A percentile compares a stretch with the other conserved stretches of the same genome.
Conservation (phyloP, 2,113 vertebrate species). For the Plectropomus leopardus region DNA sequence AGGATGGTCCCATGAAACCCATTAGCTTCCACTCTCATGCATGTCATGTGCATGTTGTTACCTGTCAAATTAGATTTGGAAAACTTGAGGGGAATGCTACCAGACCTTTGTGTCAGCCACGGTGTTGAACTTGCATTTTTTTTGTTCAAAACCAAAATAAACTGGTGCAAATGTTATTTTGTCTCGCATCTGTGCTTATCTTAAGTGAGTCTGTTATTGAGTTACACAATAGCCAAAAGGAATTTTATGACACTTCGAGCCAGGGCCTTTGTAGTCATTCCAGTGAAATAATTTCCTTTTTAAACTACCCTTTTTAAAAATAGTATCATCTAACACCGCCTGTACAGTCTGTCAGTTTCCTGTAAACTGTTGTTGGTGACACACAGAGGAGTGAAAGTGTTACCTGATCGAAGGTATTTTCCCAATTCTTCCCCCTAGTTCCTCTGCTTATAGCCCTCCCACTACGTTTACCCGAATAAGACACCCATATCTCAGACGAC, state of each 20-base stretch:
- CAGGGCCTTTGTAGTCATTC: neutral
- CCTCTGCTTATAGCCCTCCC: constrained; percentile 53
- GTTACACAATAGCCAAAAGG: neutral
- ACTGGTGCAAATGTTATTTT: constrained; percentile 21
- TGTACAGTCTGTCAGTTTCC: constrained; percentile 28
- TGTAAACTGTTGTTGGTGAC: constrained; percentile 32
- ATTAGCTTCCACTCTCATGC: constrained; percentile 61
- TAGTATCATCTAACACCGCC: neutral
- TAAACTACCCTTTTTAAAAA: neutral
- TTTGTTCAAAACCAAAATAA: constrained; percentile 38
- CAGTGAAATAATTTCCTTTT: neutral
- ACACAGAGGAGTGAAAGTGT: constrained; percentile 38
- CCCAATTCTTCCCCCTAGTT: constrained; percentile 38
- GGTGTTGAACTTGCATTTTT: constrained; percentile 35
- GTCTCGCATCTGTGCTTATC: constrained; percentile 33
- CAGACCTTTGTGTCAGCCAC: constrained; percentile 43
- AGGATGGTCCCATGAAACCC: constrained; percentile 71
- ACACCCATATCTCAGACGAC: constrained; percentile 69
- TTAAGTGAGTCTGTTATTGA: constrained; percentile 27
- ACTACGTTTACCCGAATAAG: constrained; percentile 70
- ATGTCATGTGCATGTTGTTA: constrained; percentile 74
- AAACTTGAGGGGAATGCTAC: constrained; percentile 59
- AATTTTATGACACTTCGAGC: constrained; percentile 21
- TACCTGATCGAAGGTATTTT: constrained; percentile 66
- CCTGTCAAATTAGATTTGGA: constrained; percentile 72